Percentiles rank a stretch among this genome's conserved stretches.
phyloP scores from a whole-genome alignment of 2,113 vertebrate species.

The Notiomystis cincta region DNA sequence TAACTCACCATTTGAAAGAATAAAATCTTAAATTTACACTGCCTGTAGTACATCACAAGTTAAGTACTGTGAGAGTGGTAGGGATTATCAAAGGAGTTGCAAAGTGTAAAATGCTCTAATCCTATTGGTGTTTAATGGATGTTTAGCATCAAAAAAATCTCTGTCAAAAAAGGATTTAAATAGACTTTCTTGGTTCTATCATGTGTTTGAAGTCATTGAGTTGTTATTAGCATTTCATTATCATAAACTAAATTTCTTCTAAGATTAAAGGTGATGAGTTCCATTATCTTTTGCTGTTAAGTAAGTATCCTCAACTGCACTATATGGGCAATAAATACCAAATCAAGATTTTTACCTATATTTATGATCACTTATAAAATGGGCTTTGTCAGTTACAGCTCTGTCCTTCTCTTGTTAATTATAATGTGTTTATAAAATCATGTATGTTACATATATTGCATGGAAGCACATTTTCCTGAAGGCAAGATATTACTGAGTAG shows the following conservation, averaged over 20 bases:
- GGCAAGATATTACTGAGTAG: background rate
- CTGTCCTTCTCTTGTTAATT: background rate
- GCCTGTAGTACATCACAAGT: background rate
- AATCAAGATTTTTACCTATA: background rate
- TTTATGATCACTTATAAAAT: background rate
- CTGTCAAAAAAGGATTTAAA: background rate
- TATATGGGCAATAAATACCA: background rate
- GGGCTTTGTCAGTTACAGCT: background rate
- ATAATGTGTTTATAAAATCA: background rate
- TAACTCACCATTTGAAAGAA: background rate
- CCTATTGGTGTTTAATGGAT: background rate
- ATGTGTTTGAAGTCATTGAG: background rate
- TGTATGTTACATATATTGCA: background rate
- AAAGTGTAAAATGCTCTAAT: background rate
- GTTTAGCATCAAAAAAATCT: background rate
- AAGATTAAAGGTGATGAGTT: background rate
- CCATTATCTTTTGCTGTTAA: background rate
- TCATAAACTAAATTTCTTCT: background rate
- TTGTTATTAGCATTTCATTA: background rate
- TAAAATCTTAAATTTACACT: constrained; percentile 8
- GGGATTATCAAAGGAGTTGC: background rate
- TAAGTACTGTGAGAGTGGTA: background rate
- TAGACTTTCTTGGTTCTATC: background rate
- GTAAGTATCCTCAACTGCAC: background rate
- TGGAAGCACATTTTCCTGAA: background rate